These are phyloP conservation scores for Rhamphomyia laevipes DNA, from an alignment of 2,888 invertebrate genomes.

Conservation along the genomic window DNA sequence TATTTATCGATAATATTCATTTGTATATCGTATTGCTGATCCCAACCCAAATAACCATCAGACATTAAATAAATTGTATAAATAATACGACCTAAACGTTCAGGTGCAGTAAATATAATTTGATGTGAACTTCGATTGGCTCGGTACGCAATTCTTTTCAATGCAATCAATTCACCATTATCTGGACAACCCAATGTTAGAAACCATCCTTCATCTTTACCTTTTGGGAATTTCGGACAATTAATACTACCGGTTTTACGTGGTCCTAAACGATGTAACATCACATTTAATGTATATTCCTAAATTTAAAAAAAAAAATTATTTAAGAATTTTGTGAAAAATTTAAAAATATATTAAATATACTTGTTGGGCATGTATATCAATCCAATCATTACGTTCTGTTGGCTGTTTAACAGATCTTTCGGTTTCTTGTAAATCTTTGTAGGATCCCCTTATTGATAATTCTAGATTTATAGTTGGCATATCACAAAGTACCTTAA, in stretches of 20 bases:
- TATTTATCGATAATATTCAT: constrained; percentile 36
- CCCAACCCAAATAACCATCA: constrained; percentile 85
- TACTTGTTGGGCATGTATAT: constrained; percentile 53
- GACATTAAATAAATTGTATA: constrained; percentile 79
- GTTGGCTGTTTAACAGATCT: constrained; percentile 33
- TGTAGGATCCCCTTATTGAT: constrained; percentile 45
- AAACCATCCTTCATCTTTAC: constrained; percentile 95
- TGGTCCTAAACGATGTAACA: constrained; percentile 42
- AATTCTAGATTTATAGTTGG: constrained; percentile 51
- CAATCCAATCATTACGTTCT: constrained; percentile 42
- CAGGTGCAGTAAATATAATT: constrained; percentile 52
- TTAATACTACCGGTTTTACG: constrained; percentile 53
- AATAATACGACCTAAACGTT: constrained; percentile 56
- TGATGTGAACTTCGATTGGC: constrained; percentile 40
- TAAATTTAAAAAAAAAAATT: constrained; percentile 21
- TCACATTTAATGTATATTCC: constrained; percentile 58
- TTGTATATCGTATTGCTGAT: constrained; percentile 68
- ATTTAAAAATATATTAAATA: neutral
- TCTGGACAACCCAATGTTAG: constrained; percentile 66
- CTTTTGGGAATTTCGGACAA: constrained; percentile 79
- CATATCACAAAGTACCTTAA: constrained; percentile 47
- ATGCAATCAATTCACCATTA: constrained; percentile 60
- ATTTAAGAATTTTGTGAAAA: no score
- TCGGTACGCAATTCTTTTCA: constrained; percentile 59
- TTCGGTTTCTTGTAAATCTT: constrained; percentile 21